These are phyloP conservation scores for Melipona quadrifasciata DNA, from an alignment of 1,140 invertebrate genomes.

Conservation along the genomic window DNA sequence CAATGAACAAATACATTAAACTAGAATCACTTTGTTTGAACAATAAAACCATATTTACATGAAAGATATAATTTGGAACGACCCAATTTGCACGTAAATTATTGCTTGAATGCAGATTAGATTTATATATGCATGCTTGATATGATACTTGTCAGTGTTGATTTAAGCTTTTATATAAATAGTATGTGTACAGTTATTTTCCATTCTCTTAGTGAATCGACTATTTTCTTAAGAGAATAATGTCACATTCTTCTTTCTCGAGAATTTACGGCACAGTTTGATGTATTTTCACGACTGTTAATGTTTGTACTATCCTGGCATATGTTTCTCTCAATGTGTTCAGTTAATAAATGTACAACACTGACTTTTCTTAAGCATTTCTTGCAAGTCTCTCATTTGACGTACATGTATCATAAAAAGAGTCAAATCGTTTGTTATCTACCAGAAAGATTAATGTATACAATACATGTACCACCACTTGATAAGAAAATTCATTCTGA, in stretches of 20 bases:
- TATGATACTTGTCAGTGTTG: constrained; percentile 30
- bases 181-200: constrained; percentile 2
- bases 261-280: neutral
- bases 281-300: neutral
- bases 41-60: neutral
- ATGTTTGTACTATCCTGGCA: constrained; percentile 10
- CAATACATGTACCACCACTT: neutral
- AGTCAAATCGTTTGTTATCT: neutral
- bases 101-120: constrained; percentile 32
- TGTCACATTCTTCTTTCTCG: neutral
- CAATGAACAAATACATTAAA: neutral
- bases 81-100: constrained; percentile 28
- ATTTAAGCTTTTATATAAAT: neutral
- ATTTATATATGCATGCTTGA: constrained; percentile 21
- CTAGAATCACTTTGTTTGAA: neutral
- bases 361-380: constrained; percentile 2
- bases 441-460: neutral
- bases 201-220: neutral
- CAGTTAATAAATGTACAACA: constrained; percentile 14
- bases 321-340: neutral
- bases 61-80: neutral
- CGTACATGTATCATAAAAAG: neutral
- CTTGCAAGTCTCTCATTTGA: neutral
- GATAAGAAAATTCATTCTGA: neutral
- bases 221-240: neutral